Base-by-base conservation (phyloP, 1,140 invertebrate genomes). In the Drosophila melanica region DNA sequence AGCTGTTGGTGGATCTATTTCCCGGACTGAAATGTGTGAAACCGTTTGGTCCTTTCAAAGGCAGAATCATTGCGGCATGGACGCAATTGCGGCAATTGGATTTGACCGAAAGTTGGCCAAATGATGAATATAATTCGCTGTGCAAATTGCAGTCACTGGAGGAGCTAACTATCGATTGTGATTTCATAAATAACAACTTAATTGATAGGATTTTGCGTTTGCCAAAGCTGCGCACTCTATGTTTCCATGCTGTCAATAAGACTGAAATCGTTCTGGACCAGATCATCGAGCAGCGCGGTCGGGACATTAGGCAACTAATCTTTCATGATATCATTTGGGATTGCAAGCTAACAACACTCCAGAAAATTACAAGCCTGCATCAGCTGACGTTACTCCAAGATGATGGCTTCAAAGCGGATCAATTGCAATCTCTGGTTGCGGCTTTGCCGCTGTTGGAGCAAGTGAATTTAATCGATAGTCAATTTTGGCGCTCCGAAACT, bases 301-400 rank as follows among this genome's bases (percentile, higher is more conserved):
- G 7, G 18, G 37, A 60, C 1, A 27, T 68, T 11, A 10, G 27
- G 3, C 12, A 41, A 4, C n/a, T 60, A 5, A 16, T 11, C 39
- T 68, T 60, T 20, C 27, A 60, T 4, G 65, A 68, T 6, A 9
- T 16, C 6, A 68, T 60, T 10, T 68, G 47, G 54, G 45, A n/a
- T 33, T 59, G 14, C 9, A 12, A 7, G 2, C 4, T 12, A 4
- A 3, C 6, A 2, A 42, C 23, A 2, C 14, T 68, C 4, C 8
- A 23, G 7, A 9, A 10, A 5, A 3, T 59, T 3, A 35, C 3
- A 9, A 16, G 35, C 5, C 10, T 68, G 16, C 54, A 27, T 8
- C 27, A 44, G 11, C 27, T 68, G 11, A 59, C 47, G 1, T 4
- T 68, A 7, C 8, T 60, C 16, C 47, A 68, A 20, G 37, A 60